These are phyloP conservation scores for Rhyacophila evoluta DNA, from an alignment of 2,888 invertebrate genomes.

Conservation along the genomic window DNA sequence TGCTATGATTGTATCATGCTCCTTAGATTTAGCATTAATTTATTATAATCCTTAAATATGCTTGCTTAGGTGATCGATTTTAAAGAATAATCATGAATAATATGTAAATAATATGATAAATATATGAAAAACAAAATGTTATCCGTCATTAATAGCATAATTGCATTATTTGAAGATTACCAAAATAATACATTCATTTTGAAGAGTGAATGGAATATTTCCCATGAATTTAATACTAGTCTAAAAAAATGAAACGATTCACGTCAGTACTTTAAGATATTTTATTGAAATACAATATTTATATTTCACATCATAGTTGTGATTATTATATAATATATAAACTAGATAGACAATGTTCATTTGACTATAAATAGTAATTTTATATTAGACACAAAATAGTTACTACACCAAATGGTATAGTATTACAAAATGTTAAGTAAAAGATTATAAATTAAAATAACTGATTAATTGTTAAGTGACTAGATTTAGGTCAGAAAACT, in stretches of 20 bases:
- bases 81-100: too few relatives aligned
- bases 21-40: too few relatives aligned
- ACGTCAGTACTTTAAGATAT: not conserved
- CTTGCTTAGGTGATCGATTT: too few relatives aligned
- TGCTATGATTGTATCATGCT: too few relatives aligned
- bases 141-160: not conserved
- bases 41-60: too few relatives aligned
- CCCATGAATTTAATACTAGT: not conserved
- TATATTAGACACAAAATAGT: not conserved
- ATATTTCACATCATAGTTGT: not conserved
- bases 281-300: not conserved
- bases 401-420: not conserved
- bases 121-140: too few relatives aligned
- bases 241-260: not conserved
- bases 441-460: not conserved
- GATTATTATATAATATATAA: not conserved
- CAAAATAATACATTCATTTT: too few relatives aligned
- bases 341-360: not conserved
- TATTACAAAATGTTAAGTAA: not conserved
- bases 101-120: too few relatives aligned
- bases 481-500: constrained; percentile 6
- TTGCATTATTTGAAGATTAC: too few relatives aligned
- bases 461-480: not conserved
- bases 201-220: not conserved
- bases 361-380: not conserved